Conservation (phyloP, 2,797 vertebrate species). For the Melanogrammus aeglefinus region DNA sequence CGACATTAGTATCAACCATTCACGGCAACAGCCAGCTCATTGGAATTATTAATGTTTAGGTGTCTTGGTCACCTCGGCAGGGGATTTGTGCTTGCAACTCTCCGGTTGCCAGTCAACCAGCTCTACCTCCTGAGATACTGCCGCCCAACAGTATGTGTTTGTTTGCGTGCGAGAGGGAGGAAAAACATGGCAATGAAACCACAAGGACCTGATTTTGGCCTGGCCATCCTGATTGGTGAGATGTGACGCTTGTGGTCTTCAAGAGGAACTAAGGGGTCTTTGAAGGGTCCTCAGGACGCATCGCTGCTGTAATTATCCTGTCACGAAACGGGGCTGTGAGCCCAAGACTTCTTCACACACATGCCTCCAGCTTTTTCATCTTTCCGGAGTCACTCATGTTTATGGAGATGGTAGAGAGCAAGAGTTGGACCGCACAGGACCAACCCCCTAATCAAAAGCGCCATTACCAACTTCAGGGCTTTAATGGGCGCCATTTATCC, state of each 20-base stretch:
- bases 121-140: too few relatives aligned
- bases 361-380: conserved; percentile 67
- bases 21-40: too few relatives aligned
- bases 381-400: conserved; percentile 61
- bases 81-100: too few relatives aligned
- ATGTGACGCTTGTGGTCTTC: conserved; percentile 61
- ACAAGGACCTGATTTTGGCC: conserved; percentile 64
- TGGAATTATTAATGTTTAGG: too few relatives aligned
- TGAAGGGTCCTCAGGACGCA: conserved; percentile 72
- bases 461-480: conserved; percentile 59
- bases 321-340: conserved; percentile 70
- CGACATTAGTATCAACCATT: too few relatives aligned
- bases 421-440: conserved; percentile 59
- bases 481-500: conserved; percentile 62
- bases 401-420: conserved; percentile 59
- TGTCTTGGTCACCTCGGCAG: too few relatives aligned
- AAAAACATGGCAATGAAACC: conserved; percentile 34
- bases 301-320: conserved; percentile 75
- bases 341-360: conserved; percentile 71
- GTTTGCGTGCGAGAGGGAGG: background rate
- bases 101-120: too few relatives aligned
- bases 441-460: conserved; percentile 72
- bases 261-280: conserved; percentile 68
- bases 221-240: conserved; percentile 69
- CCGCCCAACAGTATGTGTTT: background rate